Evolutionary conservation across 2,797 vertebrate species (phyloP), one percentile per base, ranked within the genome.

Genomic region (Miichthys miiuy): DNA sequence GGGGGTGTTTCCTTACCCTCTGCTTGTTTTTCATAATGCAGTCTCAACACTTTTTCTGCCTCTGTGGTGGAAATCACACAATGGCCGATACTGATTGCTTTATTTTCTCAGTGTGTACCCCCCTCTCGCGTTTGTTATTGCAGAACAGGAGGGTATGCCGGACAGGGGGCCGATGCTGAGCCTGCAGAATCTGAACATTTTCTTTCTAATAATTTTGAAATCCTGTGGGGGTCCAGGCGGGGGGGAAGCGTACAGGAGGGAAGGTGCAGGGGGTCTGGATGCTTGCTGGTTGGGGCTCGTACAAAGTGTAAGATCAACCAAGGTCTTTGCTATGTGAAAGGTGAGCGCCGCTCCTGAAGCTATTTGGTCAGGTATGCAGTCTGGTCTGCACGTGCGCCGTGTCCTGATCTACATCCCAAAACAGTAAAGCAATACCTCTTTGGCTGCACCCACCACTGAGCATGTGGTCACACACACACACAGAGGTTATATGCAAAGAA

Each of bases 11-110:
- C 91, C 85, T 93, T 93, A 89, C 91, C 71, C 80, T 76, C 72
- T 94, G 93, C 94, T 95, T 95, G 93, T 94, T 96, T 95, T 95
- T 93, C 90, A 88, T 93, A 84, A 90, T 90, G 89, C 89, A 94
- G 93, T 92, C 94, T 95, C 93, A 93, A 95, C 93, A 95, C 85
- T 86, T 85, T 91, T 93, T 93, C 91, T 92, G 94, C 93, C 80
- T 90, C 92, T 92, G 89, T 90, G 90, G 90, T 89, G 73, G 86
- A 93, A 94, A 92, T 93, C 89, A 77, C 87, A 94, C 92, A 94
- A 93, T 91, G 92, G 85, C 86, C 42, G 61, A 93, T 91, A 91
- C 92, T 93, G 91, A 94, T 92, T 92, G 91, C 92, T 94, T 94
- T 95, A 93, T 94, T 94, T 95, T 93, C 88, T 91, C 92, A 93